These are phyloP conservation scores for Drosophila sordidapex DNA, from an alignment of 2,888 invertebrate genomes.

Conservation along the genomic window DNA sequence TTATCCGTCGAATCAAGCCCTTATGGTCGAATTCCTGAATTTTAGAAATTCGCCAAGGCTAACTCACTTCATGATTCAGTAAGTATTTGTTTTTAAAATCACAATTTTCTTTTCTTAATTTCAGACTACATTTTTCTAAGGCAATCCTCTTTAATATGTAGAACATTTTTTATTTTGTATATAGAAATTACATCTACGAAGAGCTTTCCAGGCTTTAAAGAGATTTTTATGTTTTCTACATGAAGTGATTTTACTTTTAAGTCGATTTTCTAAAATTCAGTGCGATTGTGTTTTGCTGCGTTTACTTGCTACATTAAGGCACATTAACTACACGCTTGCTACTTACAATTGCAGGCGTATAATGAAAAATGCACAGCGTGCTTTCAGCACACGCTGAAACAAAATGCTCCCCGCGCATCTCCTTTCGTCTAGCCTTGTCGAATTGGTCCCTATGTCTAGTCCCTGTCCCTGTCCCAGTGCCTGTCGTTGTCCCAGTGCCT, in stretches of 20 bases:
- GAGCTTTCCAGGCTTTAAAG: background rate
- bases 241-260: background rate
- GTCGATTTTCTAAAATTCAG: background rate
- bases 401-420: conserved; percentile 14
- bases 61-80: too few relatives aligned
- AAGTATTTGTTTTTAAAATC: too few relatives aligned
- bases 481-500: background rate
- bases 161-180: too few relatives aligned
- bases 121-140: too few relatives aligned
- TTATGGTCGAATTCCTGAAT: too few relatives aligned
- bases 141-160: too few relatives aligned
- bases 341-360: conserved; percentile 62
- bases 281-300: background rate
- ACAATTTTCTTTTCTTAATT: too few relatives aligned
- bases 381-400: conserved; percentile 59
- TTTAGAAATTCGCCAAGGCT: too few relatives aligned
- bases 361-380: conserved; percentile 78
- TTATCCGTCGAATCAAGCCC: too few relatives aligned
- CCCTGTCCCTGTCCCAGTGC: conserved; percentile 4
- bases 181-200: too few relatives aligned
- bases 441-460: background rate
- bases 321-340: conserved; percentile 40
- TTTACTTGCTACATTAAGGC: conserved; percentile 35
- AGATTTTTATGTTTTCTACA: background rate
- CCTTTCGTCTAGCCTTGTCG: background rate